Evolutionary conservation across 2,113 vertebrate species (phyloP), one percentile per base, ranked within the genome.

Genomic region (Megaptera novaeangliae): DNA sequence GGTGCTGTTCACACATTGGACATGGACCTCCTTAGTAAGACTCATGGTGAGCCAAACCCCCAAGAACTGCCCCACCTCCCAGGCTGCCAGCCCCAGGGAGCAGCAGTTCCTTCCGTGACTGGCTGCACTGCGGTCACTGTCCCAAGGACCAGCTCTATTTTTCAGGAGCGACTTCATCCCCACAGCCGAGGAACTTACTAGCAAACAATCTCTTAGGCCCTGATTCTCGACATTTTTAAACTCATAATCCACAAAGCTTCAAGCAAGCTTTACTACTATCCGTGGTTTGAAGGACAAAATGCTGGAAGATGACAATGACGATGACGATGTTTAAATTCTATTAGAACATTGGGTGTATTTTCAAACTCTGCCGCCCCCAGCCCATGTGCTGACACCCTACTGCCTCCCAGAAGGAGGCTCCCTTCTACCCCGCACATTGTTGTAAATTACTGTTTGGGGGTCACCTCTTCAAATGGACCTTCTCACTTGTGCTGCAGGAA

Each of bases 81-180:
- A 25, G 85, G 34, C 80, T 49, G 46, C 85, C n/a, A 59, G 83
- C 12, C 55, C 92, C 29, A n/a, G 10, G 27, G 36, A 77, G 61
- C 27, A 8, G 17, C 36, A 11, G n/a, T 25, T 41, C 61, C 13
- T 11, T 21, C 57, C 1, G 31, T 31, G 81, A 55, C 0, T 5
- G 52, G 18, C 41, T 0, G 0, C 8, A 25, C 15, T 52, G 34
- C 1, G 3, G 34, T 27, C 83, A 88, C 44, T 34, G 69, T 34
- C 81, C 55, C 31, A 46, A 52, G n/a, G 61, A 36, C 34, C 55
- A 72, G 8, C 57, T 36, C 69, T 57, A 0, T 11, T 41, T 66
- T 96, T 93, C 85, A 86, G 49, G 6, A 36, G 21, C 49, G 52
- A 49, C 4, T 29, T 46, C 44, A 46, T 25, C 46, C 27, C 71